Evolutionary conservation across 2,888 invertebrate genomes (phyloP), one percentile per base, ranked within the genome.

Genomic region (Tuberolachnus salignus): DNA sequence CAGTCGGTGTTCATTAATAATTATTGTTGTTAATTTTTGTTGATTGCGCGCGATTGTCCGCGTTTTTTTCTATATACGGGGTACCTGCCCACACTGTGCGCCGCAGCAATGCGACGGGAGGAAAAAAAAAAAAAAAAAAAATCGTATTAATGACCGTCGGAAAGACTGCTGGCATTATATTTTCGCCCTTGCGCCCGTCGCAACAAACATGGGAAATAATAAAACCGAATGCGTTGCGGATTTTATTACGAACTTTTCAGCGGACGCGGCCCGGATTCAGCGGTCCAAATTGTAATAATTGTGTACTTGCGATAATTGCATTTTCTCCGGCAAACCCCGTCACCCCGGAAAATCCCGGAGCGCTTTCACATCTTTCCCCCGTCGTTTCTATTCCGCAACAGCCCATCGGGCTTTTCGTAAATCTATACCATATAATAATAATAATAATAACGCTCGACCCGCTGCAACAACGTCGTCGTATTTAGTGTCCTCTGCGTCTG

Each of bases 21-120:
- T 59, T 59, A 19, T 55, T n/a, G 14, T 49, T 49, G 19, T 14
- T 9, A 34, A 34, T 13, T 23, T 26, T n/a, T 19, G 61, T 34
- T 72, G 49, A 72, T 61, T 72, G 49, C 61, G 1, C 6, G 34
- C 10, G 14, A 34, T 72, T 49, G 49, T 72, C n/a, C 42, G 14
- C 42, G 49, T 23, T 46, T 71, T 49, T 71, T 49, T 26, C 1
- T n/a, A 21, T 21, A 34, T 34, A 34, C 6, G 34, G 3, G 6
- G 6, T 34, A 34, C 34, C 3, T 34, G 3, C 34, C 34, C 6
- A 34, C 34, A n/a, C 34, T 34, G 34, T 4, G 34, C 34, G 34
- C n/a, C 34, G 34, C 34, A 34, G 34, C 34, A 6, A 34, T 34
- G 19, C 21, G 16, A 14, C 16, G 19, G 2, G n/a, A 8, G n/a